Base-by-base conservation (phyloP, 2,888 invertebrate genomes). In the Exephanes ischioxanthus region DNA sequence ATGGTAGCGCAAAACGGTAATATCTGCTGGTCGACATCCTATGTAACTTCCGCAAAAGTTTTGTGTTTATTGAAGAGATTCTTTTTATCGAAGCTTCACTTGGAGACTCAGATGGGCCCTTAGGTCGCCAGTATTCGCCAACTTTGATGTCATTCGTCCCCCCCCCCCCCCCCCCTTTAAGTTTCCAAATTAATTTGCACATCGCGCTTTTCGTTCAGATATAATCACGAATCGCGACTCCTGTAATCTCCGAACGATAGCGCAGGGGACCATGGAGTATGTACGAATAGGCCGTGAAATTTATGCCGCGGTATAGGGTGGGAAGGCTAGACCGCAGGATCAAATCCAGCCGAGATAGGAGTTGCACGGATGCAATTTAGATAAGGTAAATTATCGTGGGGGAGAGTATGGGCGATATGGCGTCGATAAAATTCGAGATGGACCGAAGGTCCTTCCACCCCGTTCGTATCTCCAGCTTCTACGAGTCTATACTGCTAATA, bases 351-450 rank as follows among this genome's bases (percentile, higher is more conserved):
- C 67, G 61, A 85, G 85, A 85, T 85, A 80, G 83, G 76, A 80
- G 72, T 83, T 71, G 68, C 78, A 70, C 81, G 88, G 87, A 86
- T 88, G 88, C 88, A 89, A 89, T 89, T 89, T 88, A 89, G 89
- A 89, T 89, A 89, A 88, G 89, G 87, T 87, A 87, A 89, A 89
- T 89, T 88, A 89, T 75, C 85, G 84, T 76, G 55, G 55, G 66
- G 61, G 30, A 22, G 61, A 33, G 30, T 53, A 45, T 14, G n/a
- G 80, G 26, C 41, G 55, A 77, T 61, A 67, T 19, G 48, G 58
- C 45, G 83, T 71, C 82, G 78, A 81, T 79, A 82, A 82, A 82
- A 82, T 79, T 85, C 63, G 83, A 79, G 83, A 83, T 84, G 80
- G 68, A 80, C 77, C 73, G 71, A 80, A 73, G 63, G 85, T 68